phyloP scores from a whole-genome alignment of 1,140 invertebrate species.

The Dinothrombium tinctorium region DNA sequence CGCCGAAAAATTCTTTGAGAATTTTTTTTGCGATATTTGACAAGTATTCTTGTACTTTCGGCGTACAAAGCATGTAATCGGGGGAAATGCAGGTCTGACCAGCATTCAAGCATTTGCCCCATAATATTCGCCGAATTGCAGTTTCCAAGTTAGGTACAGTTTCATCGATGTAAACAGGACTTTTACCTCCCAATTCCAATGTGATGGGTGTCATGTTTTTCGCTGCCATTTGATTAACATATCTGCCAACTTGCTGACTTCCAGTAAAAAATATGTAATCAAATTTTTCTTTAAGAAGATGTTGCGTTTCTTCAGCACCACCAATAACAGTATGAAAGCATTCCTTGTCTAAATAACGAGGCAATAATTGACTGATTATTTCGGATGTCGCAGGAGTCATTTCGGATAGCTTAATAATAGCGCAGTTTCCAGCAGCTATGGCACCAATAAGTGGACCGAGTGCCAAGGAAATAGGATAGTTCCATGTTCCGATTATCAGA shows the following conservation, averaged over 20 bases:
- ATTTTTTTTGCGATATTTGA: conserved; percentile 28
- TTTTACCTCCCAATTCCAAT: conserved; percentile 76
- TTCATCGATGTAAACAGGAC: conserved; percentile 61
- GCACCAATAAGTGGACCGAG: conserved; percentile 52
- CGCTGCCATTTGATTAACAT: conserved; percentile 65
- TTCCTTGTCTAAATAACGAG: conserved; percentile 65
- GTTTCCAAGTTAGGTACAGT: conserved; percentile 40
- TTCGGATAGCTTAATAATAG: conserved; percentile 50
- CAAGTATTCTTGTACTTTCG: conserved; percentile 23
- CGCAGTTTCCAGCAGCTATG: conserved; percentile 47
- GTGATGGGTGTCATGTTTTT: conserved; percentile 82
- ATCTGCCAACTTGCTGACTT: conserved; percentile 42
- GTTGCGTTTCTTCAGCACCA: conserved; percentile 54
- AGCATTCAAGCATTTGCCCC: conserved; percentile 81
- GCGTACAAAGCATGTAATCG: conserved; percentile 80
- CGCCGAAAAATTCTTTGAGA: conserved; percentile 62
- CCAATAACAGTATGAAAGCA: conserved; percentile 37
- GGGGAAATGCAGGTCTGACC: conserved; percentile 97
- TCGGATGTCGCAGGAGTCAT: conserved; percentile 42
- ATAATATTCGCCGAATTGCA: conserved; percentile 55
- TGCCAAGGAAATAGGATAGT: conserved; percentile 74
- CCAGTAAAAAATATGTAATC: conserved; percentile 98
- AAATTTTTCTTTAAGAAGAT: conserved; percentile 63
- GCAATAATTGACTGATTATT: conserved; percentile 47
- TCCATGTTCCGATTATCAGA: conserved; percentile 84